A percentile compares a stretch with the other conserved stretches of the same genome.
Evolutionary conservation across 2,888 invertebrate genomes (phyloP).

Genomic region (Anaspis maculata): DNA sequence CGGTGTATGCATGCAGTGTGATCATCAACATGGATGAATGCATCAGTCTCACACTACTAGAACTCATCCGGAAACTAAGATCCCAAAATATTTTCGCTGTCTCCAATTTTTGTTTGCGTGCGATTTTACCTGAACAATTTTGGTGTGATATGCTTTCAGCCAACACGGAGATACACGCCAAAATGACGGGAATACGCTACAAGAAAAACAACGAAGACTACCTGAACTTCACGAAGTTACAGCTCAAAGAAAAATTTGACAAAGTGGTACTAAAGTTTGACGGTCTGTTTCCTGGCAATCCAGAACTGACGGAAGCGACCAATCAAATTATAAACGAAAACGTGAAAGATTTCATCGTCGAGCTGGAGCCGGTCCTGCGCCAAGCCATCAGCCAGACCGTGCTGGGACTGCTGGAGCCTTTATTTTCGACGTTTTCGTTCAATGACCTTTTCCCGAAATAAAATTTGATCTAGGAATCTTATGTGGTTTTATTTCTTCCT

Average conservation of each 20-base stretch:
- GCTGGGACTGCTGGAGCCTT: slow-evolving; percentile 44
- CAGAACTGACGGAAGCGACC: slow-evolving; percentile 53
- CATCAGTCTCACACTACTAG: no score
- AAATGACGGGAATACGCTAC: slow-evolving; percentile 48
- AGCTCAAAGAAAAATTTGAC: slow-evolving; percentile 54
- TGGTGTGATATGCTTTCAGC: no score
- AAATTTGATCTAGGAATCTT: no score
- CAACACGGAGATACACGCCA: slow-evolving; percentile 51
- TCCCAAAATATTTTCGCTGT: no score
- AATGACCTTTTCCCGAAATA: slow-evolving; percentile 43
- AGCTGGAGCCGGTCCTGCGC: slow-evolving; percentile 57
- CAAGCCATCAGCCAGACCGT: slow-evolving; percentile 46
- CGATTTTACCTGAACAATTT: no score
- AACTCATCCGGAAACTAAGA: no score
- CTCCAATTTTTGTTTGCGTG: no score
- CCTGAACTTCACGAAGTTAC: slow-evolving; percentile 50
- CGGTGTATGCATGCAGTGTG: no score
- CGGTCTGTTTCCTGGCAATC: slow-evolving; percentile 56
- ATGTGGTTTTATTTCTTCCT: no score
- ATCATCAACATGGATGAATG: no score
- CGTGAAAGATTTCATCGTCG: slow-evolving; percentile 56
- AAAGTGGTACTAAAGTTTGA: slow-evolving; percentile 53
- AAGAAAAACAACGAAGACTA: slow-evolving; percentile 44
- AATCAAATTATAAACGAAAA: slow-evolving; percentile 65
- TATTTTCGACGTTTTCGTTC: slow-evolving; percentile 46